phyloP scores from a whole-genome alignment of 2,888 invertebrate species.

The Hemithea aestivaria region DNA sequence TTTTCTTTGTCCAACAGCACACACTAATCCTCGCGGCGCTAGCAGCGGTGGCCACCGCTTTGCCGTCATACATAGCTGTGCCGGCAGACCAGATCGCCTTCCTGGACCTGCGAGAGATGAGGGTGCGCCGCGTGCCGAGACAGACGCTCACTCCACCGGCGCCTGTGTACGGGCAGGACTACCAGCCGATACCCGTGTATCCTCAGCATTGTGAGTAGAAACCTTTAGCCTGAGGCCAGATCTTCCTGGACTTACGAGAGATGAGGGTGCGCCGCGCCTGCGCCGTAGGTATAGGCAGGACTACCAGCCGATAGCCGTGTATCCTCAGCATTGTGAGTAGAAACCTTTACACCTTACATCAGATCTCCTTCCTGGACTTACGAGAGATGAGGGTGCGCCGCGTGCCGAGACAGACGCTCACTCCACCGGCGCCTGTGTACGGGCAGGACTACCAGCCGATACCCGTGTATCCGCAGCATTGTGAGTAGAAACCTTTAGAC shows the following conservation, averaged over 20 bases:
- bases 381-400: constrained; percentile 54
- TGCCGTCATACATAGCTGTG: constrained; percentile 80
- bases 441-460: constrained; percentile 55
- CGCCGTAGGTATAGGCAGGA: constrained; percentile 49
- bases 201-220: constrained; percentile 56
- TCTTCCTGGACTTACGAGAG: constrained; percentile 30
- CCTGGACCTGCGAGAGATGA: constrained; percentile 69
- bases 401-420: constrained; percentile 59
- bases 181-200: constrained; percentile 46
- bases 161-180: constrained; percentile 51
- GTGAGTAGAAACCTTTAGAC: constrained; percentile 42
- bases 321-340: constrained; percentile 57
- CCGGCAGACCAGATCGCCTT: constrained; percentile 81
- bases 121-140: constrained; percentile 55
- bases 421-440: constrained; percentile 53
- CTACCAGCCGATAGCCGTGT: constrained; percentile 48
- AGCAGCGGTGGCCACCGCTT: constrained; percentile 54
- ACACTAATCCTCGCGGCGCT: constrained; percentile 47
- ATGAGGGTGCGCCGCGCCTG: constrained; percentile 53
- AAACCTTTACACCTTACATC: constrained; percentile 37
- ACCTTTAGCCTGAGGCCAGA: background rate
- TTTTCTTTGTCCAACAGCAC: constrained; percentile 41
- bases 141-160: constrained; percentile 57
- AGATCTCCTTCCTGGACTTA: constrained; percentile 79
- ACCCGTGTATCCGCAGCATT: constrained; percentile 46